Conservation (phyloP, 2,888 invertebrate species). For the Druceiella hillmani region DNA sequence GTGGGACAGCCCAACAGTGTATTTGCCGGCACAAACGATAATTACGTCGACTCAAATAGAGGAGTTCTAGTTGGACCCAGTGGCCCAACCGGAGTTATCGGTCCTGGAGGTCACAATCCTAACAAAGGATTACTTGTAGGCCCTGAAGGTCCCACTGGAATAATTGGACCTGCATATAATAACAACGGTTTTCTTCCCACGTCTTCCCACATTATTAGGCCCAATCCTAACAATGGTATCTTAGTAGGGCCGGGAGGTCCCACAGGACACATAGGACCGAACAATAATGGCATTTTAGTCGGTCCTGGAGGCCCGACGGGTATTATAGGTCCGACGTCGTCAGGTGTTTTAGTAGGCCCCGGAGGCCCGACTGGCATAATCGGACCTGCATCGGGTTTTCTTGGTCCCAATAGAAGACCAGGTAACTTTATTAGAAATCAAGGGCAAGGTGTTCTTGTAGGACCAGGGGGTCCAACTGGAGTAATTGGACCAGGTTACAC, state of each 20-base stretch:
- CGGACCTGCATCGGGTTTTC: constrained; percentile 28
- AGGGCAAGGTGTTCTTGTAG: constrained; percentile 29
- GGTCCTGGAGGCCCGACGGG: constrained; percentile 32
- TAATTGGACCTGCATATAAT: constrained; percentile 16
- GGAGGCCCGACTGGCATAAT: constrained; percentile 35
- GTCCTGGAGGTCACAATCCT: constrained; percentile 23
- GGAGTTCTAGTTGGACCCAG: constrained; percentile 28
- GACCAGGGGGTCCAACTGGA: constrained; percentile 49
- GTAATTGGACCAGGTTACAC: constrained; percentile 27
- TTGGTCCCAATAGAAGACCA: too few relatives aligned
- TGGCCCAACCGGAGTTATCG: constrained; percentile 46
- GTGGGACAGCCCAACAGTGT: too few relatives aligned
- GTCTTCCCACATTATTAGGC: too few relatives aligned
- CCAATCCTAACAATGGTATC: too few relatives aligned
- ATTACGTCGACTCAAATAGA: constrained; percentile 23
- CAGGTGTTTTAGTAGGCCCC: constrained; percentile 45
- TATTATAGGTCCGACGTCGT: constrained; percentile 14
- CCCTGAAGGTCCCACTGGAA: constrained; percentile 28
- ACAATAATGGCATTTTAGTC: constrained; percentile 36
- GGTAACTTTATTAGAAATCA: constrained; percentile 10
- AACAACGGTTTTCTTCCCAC: constrained; percentile 4
- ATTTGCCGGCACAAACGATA: too few relatives aligned
- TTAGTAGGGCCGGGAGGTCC: constrained; percentile 44
- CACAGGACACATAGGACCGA: constrained; percentile 32
- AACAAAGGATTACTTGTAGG: constrained; percentile 39